These are phyloP conservation scores for Phacellophora camtschatica DNA, from an alignment of 30 jellyfish, hydroid and myxozoan genomes.

Conservation along the genomic window DNA sequence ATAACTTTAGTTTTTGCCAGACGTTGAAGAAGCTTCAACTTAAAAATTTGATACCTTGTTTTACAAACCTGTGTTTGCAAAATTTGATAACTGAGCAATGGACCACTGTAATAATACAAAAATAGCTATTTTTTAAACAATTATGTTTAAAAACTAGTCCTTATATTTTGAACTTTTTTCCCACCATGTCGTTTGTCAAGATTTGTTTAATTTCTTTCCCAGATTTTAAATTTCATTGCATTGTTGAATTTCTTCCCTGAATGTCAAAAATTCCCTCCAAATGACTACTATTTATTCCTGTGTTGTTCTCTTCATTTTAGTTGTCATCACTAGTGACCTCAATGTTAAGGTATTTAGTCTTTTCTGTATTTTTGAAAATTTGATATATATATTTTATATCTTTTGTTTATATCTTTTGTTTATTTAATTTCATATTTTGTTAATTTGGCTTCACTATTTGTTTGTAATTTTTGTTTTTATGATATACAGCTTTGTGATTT, in stretches of 20 bases:
- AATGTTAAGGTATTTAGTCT: conserved; percentile 58
- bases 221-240: too few relatives aligned
- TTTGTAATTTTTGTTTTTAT: not conserved
- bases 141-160: too few relatives aligned
- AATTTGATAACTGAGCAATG: too few relatives aligned
- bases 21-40: not conserved
- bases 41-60: too few relatives aligned
- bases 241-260: too few relatives aligned
- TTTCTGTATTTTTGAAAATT: not conserved
- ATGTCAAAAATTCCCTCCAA: too few relatives aligned
- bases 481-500: conserved; percentile 84
- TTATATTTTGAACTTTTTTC: too few relatives aligned
- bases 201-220: too few relatives aligned
- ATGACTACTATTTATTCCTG: not conserved
- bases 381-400: not conserved
- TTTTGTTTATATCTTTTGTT: not conserved
- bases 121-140: too few relatives aligned
- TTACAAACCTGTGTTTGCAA: not conserved
- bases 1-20: not conserved
- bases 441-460: not conserved
- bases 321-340: conserved; percentile 66
- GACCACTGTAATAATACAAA: too few relatives aligned
- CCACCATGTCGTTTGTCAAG: too few relatives aligned
- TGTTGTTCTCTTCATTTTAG: conserved; percentile 34
- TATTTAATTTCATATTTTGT: not conserved